A percentile compares a stretch with the other conserved stretches of the same genome.
These are phyloP conservation scores for Columba janthina DNA, from an alignment of 2,113 vertebrate genomes.

Conservation along the genomic window DNA sequence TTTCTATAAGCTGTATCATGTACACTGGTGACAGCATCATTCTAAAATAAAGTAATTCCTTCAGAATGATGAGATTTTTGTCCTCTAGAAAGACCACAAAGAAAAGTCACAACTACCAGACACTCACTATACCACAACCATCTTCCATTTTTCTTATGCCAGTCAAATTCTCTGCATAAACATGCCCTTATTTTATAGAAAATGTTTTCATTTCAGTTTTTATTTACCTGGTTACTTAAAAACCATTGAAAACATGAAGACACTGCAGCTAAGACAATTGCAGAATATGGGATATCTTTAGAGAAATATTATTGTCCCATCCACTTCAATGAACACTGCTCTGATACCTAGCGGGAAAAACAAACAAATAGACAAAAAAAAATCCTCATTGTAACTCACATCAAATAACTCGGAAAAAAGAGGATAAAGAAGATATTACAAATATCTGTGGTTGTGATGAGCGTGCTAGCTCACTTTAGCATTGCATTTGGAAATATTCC, in stretches of 20 bases:
- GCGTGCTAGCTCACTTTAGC: background rate
- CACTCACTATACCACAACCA: background rate
- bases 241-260: background rate
- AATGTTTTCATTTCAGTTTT: background rate
- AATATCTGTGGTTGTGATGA: background rate
- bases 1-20: background rate
- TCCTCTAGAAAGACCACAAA: background rate
- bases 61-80: background rate
- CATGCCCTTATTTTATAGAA: background rate
- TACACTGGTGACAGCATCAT: background rate
- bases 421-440: background rate
- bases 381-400: accelerated
- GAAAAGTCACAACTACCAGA: background rate
- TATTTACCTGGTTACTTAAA: background rate
- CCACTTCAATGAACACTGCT: background rate
- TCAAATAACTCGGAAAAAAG: background rate
- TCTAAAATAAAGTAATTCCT: background rate
- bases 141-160: background rate
- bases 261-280: background rate
- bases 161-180: background rate
- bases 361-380: background rate
- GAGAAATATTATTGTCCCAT: background rate
- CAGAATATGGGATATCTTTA: background rate
- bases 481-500: background rate
- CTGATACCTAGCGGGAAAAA: background rate